These are phyloP conservation scores for Bombyx mori DNA, from an alignment of 1,140 invertebrate genomes.

Conservation along the genomic window ASM3026992v2 NC_085112.1:4926001-4926500, in stretches of 20 bases:
- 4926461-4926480: too few species aligned
- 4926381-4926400: too few species aligned
- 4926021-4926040: constrained; percentile 18
- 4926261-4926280: constrained; percentile 14
- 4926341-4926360: too few species aligned
- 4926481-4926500: too few species aligned
- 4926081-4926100: constrained; percentile 17
- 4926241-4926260: constrained; percentile 17
- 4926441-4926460: too few species aligned
- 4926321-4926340: too few species aligned
- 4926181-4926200: not conserved
- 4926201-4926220: not conserved
- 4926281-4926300: constrained; percentile 14
- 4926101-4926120: constrained; percentile 10
- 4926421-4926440: too few species aligned
- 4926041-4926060: constrained; percentile 16
- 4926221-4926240: constrained; percentile 9
- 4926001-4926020: constrained; percentile 20
- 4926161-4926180: constrained; percentile 1
- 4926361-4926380: too few species aligned
- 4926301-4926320: constrained; percentile 16
- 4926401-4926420: too few species aligned
- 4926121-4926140: constrained; percentile 6
- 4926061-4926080: constrained; percentile 7
- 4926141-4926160: constrained; percentile 2